A percentile compares a stretch with the other conserved stretches of the same genome.
Conservation (phyloP, 2,113 vertebrate genomes). For the Alligator mississippiensis region DNA sequence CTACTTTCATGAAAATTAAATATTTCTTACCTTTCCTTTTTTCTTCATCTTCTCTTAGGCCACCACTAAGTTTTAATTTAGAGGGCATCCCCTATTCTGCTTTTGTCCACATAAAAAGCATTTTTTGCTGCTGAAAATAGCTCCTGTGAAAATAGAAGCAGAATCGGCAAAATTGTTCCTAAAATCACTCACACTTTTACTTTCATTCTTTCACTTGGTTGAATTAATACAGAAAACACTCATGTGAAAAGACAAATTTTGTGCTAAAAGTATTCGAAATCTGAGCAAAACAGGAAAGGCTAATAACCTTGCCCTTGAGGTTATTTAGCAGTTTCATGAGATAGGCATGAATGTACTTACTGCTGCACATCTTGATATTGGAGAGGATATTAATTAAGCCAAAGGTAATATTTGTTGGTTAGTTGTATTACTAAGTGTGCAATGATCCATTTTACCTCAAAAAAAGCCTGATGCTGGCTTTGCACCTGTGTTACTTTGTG, state of each 20-base stretch:
- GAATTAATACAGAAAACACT: not conserved
- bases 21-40: not conserved
- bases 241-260: not conserved
- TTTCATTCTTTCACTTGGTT: too few relatives aligned
- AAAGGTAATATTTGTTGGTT: constrained; percentile 12
- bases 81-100: not conserved
- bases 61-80: not conserved
- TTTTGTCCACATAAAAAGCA: not conserved
- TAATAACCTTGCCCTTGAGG: not conserved
- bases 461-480: not conserved
- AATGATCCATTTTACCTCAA: constrained; percentile 20
- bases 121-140: not conserved
- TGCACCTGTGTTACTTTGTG: not conserved
- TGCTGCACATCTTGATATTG: constrained; percentile 37
- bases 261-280: not conserved
- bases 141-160: not conserved
- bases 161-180: not conserved
- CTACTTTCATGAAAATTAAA: not conserved
- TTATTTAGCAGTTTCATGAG: not conserved
- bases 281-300: not conserved
- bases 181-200: constrained; percentile 21
- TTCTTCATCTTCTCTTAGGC: not conserved
- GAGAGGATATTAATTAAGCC: constrained; percentile 43
- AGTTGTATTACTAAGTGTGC: constrained; percentile 23
- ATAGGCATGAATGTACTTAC: not conserved